These are phyloP conservation scores for Enteromius afrohamiltoni DNA, from an alignment of 2,797 vertebrate species.

Conservation along the genomic window DNA sequence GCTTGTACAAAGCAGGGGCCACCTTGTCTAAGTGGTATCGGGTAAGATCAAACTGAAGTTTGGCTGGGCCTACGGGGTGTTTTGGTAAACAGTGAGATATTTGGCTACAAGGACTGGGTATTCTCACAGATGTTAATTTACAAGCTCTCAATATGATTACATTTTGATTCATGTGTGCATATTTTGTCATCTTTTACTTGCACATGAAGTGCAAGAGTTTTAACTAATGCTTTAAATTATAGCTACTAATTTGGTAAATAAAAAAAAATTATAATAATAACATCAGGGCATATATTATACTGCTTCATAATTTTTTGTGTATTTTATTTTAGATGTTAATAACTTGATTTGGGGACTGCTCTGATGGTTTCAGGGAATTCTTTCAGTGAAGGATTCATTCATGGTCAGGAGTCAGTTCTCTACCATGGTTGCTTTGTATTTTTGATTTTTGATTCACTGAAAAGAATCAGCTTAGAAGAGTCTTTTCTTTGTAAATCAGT, in stretches of 20 bases:
- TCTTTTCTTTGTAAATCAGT: background rate
- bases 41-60: slow-evolving; percentile 25
- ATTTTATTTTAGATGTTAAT: background rate
- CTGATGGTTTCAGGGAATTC: background rate
- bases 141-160: background rate
- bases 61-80: background rate
- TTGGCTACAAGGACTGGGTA: background rate
- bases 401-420: no score
- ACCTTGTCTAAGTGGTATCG: slow-evolving; percentile 29
- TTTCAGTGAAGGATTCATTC: background rate
- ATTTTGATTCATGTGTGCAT: background rate
- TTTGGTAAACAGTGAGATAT: slow-evolving; percentile 17
- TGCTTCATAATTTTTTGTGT: background rate
- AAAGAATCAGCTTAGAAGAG: background rate
- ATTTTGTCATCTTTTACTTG: background rate
- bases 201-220: background rate
- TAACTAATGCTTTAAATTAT: background rate
- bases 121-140: background rate
- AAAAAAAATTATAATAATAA: background rate
- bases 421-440: background rate
- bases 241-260: background rate
- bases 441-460: no score
- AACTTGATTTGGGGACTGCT: background rate
- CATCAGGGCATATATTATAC: background rate
- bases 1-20: slow-evolving; percentile 32